Percentiles rank a stretch among this genome's conserved stretches.
Conservation (phyloP, 2,797 vertebrate genomes). For the Myoxocephalus aenaeus region DNA sequence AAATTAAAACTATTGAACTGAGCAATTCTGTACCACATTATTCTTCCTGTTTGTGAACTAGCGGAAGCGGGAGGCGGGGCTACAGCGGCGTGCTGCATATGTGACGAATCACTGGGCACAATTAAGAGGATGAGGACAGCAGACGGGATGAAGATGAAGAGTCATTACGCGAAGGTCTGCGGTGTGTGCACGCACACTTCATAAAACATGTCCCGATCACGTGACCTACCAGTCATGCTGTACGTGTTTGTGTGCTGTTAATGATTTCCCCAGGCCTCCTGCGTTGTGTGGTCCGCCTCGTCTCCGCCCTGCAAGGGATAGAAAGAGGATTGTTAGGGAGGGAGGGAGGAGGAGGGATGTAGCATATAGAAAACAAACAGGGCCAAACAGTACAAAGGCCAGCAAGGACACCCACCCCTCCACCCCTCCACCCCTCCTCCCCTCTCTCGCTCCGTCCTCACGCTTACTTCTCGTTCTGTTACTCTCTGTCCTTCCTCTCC, state of each 20-base stretch:
- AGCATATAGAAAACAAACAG: conserved; percentile 76
- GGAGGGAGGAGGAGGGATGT: conserved; percentile 2
- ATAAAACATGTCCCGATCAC: background rate
- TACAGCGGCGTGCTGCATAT: background rate
- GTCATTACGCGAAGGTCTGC: conserved; percentile 10
- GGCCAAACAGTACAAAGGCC: conserved; percentile 58
- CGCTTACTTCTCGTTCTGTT: background rate
- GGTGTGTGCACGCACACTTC: background rate
- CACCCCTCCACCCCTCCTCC: conserved; percentile 11
- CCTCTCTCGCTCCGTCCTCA: conserved; percentile 25
- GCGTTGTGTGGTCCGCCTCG: conserved; percentile 56
- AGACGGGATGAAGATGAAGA: conserved; percentile 8
- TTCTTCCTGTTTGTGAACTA: background rate
- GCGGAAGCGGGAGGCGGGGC: background rate
- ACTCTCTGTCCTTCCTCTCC: background rate
- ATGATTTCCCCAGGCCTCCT: conserved; percentile 72
- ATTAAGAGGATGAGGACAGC: conserved; percentile 18
- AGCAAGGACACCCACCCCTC: conserved; percentile 27
- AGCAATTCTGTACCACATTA: background rate
- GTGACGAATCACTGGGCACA: conserved; percentile 5
- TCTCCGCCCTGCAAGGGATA: conserved; percentile 73
- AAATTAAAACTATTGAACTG: background rate
- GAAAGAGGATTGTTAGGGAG: conserved; percentile 69
- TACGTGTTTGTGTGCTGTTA: conserved; percentile 62
- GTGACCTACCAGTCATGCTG: conserved; percentile 78